Conservation (phyloP, 2,888 invertebrate genomes). For the Gibbula magus region DNA sequence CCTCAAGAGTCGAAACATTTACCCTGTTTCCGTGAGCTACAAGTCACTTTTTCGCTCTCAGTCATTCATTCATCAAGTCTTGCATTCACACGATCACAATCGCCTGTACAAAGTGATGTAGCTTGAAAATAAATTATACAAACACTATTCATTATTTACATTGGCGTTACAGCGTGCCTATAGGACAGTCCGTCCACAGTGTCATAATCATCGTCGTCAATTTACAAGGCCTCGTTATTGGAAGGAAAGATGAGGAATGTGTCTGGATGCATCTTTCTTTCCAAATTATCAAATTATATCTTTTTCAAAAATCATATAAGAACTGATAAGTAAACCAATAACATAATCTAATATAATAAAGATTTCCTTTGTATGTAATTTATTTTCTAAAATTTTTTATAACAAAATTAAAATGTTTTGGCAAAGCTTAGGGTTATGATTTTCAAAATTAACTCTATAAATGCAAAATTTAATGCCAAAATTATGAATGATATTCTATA, state of each 20-base stretch:
- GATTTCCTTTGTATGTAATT: too few relatives aligned
- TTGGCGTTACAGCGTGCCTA: neutral
- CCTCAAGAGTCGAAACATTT: slow-evolving; percentile 4
- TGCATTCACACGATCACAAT: neutral
- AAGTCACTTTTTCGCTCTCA: neutral
- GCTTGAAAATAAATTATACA: slow-evolving; percentile 25
- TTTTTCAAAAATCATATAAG: too few relatives aligned
- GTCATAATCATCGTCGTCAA: neutral
- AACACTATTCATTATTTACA: slow-evolving; percentile 1
- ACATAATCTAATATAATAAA: too few relatives aligned
- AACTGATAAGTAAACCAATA: too few relatives aligned
- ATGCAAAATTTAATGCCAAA: too few relatives aligned
- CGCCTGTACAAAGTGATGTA: slow-evolving; percentile 2
- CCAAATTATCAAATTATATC: too few relatives aligned
- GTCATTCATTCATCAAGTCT: neutral
- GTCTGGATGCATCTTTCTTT: neutral
- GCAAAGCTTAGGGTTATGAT: too few relatives aligned
- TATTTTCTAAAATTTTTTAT: too few relatives aligned
- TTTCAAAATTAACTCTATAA: too few relatives aligned
- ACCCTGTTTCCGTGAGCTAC: slow-evolving; percentile 20
- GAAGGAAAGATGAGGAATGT: neutral
- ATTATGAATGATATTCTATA: too few relatives aligned
- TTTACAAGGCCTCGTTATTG: neutral
- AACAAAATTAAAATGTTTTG: too few relatives aligned
- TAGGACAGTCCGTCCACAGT: neutral